These are phyloP conservation scores for Adelognathus sp. DNA, from an alignment of 2,888 invertebrate species.

Conservation along the genomic window DNA sequence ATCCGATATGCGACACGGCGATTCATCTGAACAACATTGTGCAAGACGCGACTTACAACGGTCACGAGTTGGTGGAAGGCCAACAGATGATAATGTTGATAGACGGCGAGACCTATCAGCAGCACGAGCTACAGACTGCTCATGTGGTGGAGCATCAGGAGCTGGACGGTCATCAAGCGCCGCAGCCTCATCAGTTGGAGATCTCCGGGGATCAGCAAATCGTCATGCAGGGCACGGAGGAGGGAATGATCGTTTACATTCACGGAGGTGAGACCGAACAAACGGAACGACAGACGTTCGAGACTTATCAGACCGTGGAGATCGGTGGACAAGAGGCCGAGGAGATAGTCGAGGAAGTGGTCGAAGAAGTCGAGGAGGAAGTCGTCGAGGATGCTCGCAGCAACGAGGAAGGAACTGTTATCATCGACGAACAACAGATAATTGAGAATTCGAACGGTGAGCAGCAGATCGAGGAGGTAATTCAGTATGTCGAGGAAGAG, in stretches of 20 bases:
- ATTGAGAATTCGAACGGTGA: slow-evolving; percentile 67
- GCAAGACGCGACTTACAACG: slow-evolving; percentile 71
- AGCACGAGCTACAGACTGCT: slow-evolving; percentile 51
- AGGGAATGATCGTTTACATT: slow-evolving; percentile 78
- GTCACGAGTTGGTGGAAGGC: slow-evolving; percentile 79
- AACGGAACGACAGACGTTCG: slow-evolving; percentile 65
- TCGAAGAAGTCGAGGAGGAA: slow-evolving; percentile 76
- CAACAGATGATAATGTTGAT: slow-evolving; percentile 78
- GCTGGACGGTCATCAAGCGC: slow-evolving; percentile 66
- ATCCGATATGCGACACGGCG: slow-evolving; percentile 66
- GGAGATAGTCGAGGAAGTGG: slow-evolving; percentile 68
- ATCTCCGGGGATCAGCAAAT: slow-evolving; percentile 74
- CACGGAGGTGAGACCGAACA: slow-evolving; percentile 71
- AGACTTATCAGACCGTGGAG: slow-evolving; percentile 46
- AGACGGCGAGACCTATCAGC: slow-evolving; percentile 72
- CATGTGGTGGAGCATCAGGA: slow-evolving; percentile 71
- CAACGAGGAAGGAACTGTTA: slow-evolving; percentile 66
- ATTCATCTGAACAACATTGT: slow-evolving; percentile 67
- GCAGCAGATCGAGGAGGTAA: slow-evolving; percentile 73
- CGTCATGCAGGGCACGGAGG: slow-evolving; percentile 75
- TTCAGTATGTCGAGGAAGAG: slow-evolving; percentile 80
- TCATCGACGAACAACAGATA: slow-evolving; percentile 63
- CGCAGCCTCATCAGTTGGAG: slow-evolving; percentile 74
- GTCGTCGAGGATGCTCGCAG: slow-evolving; percentile 73
- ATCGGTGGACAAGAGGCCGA: slow-evolving; percentile 53